Evolutionary conservation across 1,140 invertebrate species (phyloP).

Genomic region (Tribolium castaneum): DNA sequence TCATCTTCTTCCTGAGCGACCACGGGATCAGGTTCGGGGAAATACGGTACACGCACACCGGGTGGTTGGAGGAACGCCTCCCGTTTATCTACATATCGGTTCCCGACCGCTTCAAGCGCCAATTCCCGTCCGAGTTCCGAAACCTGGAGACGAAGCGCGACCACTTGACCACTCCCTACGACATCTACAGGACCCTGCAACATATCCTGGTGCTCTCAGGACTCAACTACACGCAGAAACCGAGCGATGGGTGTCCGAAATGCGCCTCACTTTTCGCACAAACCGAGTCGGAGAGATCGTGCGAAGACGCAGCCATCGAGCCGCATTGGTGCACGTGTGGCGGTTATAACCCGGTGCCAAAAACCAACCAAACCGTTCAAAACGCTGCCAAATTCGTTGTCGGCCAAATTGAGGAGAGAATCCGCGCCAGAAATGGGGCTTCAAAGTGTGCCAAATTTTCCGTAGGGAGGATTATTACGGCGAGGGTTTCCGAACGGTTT

Average conservation of each 20-base stretch:
- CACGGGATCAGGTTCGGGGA: conserved; percentile 86
- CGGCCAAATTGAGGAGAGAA: conserved; percentile 58
- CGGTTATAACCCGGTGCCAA: conserved; percentile 63
- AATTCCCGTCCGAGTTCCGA: conserved; percentile 68
- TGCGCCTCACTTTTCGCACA: conserved; percentile 77
- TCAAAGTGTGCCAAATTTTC: conserved; percentile 64
- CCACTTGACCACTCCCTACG: conserved; percentile 78
- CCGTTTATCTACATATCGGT: conserved; percentile 82
- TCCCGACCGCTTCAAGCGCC: conserved; percentile 73
- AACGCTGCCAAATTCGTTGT: conserved; percentile 66
- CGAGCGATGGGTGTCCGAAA: conserved; percentile 68
- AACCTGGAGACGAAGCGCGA: conserved; percentile 75
- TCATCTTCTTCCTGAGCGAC: conserved; percentile 82
- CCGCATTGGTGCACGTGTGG: conserved; percentile 85
- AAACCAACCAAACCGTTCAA: conserved; percentile 62
- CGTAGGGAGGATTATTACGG: conserved; percentile 35
- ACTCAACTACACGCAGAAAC: conserved; percentile 61
- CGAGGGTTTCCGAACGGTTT: conserved; percentile 46
- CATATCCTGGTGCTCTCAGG: conserved; percentile 65
- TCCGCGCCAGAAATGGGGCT: conserved; percentile 59
- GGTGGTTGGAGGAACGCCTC: conserved; percentile 86
- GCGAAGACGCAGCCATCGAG: conserved; percentile 75
- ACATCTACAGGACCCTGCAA: conserved; percentile 76
- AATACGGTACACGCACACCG: conserved; percentile 76
- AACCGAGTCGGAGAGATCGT: conserved; percentile 75